phyloP scores from a whole-genome alignment of 2,888 invertebrate genomes.

The Noctua pronuba region DNA sequence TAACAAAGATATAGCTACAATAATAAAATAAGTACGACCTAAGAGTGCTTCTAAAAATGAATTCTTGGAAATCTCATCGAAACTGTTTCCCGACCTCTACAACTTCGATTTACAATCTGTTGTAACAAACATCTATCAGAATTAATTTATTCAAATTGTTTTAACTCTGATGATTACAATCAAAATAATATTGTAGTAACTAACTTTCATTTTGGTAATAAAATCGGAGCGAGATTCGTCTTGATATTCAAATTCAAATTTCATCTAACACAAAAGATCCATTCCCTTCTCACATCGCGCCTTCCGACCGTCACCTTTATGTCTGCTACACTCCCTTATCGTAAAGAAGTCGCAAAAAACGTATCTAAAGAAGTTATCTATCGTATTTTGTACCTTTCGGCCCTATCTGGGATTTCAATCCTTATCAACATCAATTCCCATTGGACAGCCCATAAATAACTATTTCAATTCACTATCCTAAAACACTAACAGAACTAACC shows the following conservation, averaged over 20 bases:
- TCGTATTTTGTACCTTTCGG: conserved; percentile 65
- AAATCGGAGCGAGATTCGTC: conserved; percentile 47
- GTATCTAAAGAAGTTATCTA: conserved; percentile 62
- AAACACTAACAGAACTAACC: conserved; percentile 37
- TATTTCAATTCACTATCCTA: conserved; percentile 49
- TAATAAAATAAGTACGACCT: background rate
- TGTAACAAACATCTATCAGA: conserved; percentile 34
- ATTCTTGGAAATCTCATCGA: conserved; percentile 7
- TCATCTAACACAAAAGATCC: conserved; percentile 61
- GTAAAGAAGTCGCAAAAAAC: conserved; percentile 64
- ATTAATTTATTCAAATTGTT: conserved; percentile 60
- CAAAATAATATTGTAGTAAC: conserved; percentile 54
- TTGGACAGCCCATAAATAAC: conserved; percentile 57
- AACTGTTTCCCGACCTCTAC: background rate
- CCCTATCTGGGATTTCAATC: conserved; percentile 59
- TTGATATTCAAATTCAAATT: conserved; percentile 67
- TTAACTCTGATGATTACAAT: conserved; percentile 49
- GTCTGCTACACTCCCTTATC: conserved; percentile 55
- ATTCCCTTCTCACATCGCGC: conserved; percentile 57
- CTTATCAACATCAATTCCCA: conserved; percentile 60
- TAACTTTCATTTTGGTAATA: conserved; percentile 59
- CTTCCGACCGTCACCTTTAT: conserved; percentile 53
- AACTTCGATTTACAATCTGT: conserved; percentile 32
- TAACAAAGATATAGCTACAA: background rate
- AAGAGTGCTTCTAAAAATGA: background rate